phyloP scores from a whole-genome alignment of 2,888 invertebrate genomes.

The Adelphocoris suturalis region DNA sequence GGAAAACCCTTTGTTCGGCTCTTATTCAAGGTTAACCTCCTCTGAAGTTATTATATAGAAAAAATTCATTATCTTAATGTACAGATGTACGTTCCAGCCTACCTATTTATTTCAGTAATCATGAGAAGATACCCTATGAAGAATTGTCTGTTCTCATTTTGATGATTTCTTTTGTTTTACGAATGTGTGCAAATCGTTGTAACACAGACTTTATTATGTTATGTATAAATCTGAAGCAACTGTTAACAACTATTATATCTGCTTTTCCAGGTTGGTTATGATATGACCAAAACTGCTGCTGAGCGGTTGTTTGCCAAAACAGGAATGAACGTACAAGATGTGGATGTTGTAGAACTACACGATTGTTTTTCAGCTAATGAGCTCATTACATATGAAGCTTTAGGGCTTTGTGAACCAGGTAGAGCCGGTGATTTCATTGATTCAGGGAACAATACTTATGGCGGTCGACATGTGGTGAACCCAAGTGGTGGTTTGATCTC shows the following conservation, averaged over 20 bases:
- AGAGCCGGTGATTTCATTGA: conserved; percentile 96
- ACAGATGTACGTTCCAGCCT: too few relatives aligned
- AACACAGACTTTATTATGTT: too few relatives aligned
- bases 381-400: conserved; percentile 96
- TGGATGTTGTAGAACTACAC: conserved; percentile 96
- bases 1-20: too few relatives aligned
- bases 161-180: too few relatives aligned
- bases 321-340: conserved; percentile 87
- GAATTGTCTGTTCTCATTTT: too few relatives aligned
- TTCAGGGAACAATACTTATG: conserved; percentile 96
- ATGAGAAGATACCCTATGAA: too few relatives aligned
- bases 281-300: conserved; percentile 94
- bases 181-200: too few relatives aligned
- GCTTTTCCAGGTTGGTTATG: conserved; percentile 86
- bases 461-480: conserved; percentile 98
- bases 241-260: conserved; percentile 32
- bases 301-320: conserved; percentile 87
- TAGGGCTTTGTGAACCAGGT: conserved; percentile 93
- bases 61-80: too few relatives aligned
- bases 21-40: too few relatives aligned
- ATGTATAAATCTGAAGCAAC: too few relatives aligned
- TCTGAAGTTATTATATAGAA: too few relatives aligned
- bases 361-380: conserved; percentile 99
- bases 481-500: conserved; percentile 99
- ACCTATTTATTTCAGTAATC: too few relatives aligned